Percentiles rank a stretch among this genome's conserved stretches.
These are phyloP conservation scores for Epinephelus cyanopodus DNA, from an alignment of 2,113 vertebrate species.

Conservation along the genomic window DNA sequence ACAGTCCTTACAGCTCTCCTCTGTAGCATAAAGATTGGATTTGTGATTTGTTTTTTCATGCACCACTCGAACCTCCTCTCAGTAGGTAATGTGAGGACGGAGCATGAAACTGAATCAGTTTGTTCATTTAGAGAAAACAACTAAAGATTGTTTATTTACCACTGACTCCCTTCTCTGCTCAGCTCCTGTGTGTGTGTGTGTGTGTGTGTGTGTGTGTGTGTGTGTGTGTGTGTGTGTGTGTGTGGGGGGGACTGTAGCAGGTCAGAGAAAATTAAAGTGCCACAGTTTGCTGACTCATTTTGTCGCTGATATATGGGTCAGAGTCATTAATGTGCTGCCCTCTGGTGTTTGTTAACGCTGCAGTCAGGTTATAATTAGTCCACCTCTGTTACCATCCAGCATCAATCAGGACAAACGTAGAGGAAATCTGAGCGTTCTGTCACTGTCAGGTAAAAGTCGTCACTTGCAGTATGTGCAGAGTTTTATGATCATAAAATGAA, in stretches of 20 bases:
- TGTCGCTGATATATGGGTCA: not conserved
- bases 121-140: not conserved
- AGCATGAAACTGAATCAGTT: not conserved
- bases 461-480: not conserved
- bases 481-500: not conserved
- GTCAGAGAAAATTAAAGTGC: slow-evolving; percentile 20
- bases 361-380: not conserved
- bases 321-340: slow-evolving; percentile 16
- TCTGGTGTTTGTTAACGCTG: slow-evolving; percentile 12
- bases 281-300: slow-evolving; percentile 37
- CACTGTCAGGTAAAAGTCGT: not conserved
- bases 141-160: rapidly evolving
- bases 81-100: too few species aligned
- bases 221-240: too few species aligned
- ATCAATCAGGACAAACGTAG: not conserved
- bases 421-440: not conserved
- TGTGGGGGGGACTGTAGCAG: not conserved
- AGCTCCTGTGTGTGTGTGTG: not conserved
- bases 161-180: not conserved
- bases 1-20: too few species aligned
- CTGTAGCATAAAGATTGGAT: too few species aligned
- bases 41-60: too few species aligned
- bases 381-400: not conserved
- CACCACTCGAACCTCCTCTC: too few species aligned
- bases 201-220: too few species aligned